Base-by-base conservation (phyloP, 1,140 invertebrate species). In the Drosophila sucinea region DNA sequence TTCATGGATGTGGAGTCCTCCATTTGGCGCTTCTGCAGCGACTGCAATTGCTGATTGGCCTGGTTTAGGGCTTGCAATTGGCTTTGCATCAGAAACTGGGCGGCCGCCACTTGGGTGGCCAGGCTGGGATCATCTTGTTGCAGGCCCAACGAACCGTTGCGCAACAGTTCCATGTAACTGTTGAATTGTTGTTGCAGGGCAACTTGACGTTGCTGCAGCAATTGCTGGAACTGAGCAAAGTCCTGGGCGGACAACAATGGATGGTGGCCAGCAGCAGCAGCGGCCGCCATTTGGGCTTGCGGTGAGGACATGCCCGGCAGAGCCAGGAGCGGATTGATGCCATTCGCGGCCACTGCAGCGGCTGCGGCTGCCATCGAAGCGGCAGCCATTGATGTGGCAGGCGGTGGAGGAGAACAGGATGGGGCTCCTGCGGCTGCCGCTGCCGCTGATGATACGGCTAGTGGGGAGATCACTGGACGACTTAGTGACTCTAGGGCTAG, bases 11-110 rank as follows among this genome's bases (percentile, higher is more conserved):
- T 92, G 90, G 64, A 7, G 10, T 64, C 54, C 23, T 79, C 69
- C 64, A 72, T 68, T 80, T 96, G 96, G 71, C 96, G 95, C 90
- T 97, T 96, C 75, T 97, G 95, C 60, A 96, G 93, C 55, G 96
- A 96, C 77, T 96, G 95, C 65, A 97, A 92, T 81, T 96, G 96
- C 91, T 97, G 96, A 1, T 96, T 96, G 56, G 96, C 96, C 92
- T 97, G 96, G 5, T 95, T 95, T 57, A 97, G 94, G 3, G 95
- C 95, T 83, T 97, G 96, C 23, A 96, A 94, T 94, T 96, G 91
- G 33, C 82, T 90, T 60, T 92, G 91, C 67, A 92, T 79, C 17
- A 92, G 69, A 71, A 92, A 91, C 77, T 92, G 91, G 29, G 91
- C 91, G 1, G 91, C 74, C 1, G 91, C 91, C 29, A 87, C 74